phyloP scores from a whole-genome alignment of 2,797 vertebrate species.

The Oryzias dopingdopingensis region DNA sequence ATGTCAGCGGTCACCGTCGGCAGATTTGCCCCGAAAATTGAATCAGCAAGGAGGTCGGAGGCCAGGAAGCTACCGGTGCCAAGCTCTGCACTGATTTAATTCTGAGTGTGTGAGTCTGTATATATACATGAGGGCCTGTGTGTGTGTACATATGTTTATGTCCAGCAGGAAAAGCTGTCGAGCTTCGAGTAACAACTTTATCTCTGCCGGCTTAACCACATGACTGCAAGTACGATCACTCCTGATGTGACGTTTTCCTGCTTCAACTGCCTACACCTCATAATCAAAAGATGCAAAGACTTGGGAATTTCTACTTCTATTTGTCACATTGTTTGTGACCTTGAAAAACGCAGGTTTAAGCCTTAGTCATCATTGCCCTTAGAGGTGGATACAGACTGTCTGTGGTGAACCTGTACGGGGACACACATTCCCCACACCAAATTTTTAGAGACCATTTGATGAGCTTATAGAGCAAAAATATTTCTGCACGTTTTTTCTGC shows the following conservation, averaged over 20 bases:
- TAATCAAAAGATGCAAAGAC: too few species aligned
- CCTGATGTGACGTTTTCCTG: not conserved
- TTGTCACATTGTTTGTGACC: too few species aligned
- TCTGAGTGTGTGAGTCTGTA: slow-evolving; percentile 30
- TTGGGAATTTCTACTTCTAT: too few species aligned
- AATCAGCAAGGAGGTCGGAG: slow-evolving; percentile 70
- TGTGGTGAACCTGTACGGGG: too few species aligned
- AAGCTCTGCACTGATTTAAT: slow-evolving; percentile 67
- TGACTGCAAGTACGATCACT: not conserved
- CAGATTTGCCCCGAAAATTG: slow-evolving; percentile 70
- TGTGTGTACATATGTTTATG: slow-evolving; percentile 19
- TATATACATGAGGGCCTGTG: slow-evolving; percentile 22
- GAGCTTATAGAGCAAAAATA: too few species aligned
- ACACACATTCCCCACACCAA: too few species aligned
- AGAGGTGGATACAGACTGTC: too few species aligned
- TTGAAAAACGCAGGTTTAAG: too few species aligned
- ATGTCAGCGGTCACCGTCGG: slow-evolving; percentile 66
- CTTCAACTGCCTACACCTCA: not conserved
- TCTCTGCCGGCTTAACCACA: not conserved
- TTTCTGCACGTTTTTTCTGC: too few species aligned
- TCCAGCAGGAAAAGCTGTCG: slow-evolving; percentile 7
- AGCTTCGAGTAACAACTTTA: not conserved
- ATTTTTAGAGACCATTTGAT: too few species aligned
- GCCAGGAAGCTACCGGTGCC: slow-evolving; percentile 61
- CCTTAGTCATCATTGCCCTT: too few species aligned